Conservation (phyloP, 2,797 vertebrate genomes). For the Podarcis siculus region DNA sequence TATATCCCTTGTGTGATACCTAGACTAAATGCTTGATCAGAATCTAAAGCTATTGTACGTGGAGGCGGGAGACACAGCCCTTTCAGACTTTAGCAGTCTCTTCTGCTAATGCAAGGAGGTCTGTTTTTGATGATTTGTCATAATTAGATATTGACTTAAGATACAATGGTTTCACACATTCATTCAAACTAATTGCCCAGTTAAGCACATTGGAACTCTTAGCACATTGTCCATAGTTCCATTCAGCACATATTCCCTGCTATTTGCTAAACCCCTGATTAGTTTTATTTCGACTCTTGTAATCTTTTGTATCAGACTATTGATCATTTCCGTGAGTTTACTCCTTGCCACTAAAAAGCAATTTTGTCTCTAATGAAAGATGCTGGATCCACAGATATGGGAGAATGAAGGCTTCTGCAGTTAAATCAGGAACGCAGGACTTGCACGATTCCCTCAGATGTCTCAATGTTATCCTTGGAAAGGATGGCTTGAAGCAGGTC, state of each 20-base stretch:
- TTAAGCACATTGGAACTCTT: neutral
- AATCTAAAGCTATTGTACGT: neutral
- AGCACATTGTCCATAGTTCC: neutral
- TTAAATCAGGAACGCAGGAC: neutral
- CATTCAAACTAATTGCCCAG: neutral
- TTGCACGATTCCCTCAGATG: neutral
- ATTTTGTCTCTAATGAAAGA: neutral
- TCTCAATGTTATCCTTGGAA: neutral
- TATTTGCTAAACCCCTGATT: neutral
- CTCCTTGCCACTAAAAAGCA: constrained; percentile 24
- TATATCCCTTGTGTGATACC: neutral
- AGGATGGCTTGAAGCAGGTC: neutral
- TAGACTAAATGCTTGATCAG: neutral
- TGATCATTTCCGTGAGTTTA: neutral
- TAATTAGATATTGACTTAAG: neutral
- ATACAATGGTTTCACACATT: neutral
- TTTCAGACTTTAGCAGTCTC: neutral
- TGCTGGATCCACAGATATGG: neutral
- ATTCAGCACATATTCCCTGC: neutral
- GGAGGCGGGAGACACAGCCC: neutral
- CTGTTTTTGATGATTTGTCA: neutral
- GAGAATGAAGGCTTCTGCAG: neutral
- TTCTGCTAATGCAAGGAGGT: neutral
- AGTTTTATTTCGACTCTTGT: neutral
- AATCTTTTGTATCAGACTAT: neutral